Evolutionary conservation across 2,888 invertebrate genomes (phyloP).

Genomic region (Chloroclystis v-ata): DNA sequence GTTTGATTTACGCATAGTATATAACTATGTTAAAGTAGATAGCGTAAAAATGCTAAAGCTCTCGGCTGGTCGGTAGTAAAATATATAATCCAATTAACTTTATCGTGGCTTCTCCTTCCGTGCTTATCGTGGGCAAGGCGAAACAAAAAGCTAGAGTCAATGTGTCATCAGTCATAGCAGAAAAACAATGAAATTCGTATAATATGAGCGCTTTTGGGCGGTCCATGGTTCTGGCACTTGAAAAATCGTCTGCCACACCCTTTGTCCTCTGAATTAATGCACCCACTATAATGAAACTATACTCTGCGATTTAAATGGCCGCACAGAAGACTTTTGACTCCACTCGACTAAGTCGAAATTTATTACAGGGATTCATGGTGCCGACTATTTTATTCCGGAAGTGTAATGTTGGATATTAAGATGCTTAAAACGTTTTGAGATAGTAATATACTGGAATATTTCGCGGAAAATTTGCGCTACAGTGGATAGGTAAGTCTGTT

Average conservation of each 20-base stretch:
- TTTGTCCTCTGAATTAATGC: constrained; percentile 32
- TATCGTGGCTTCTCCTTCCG: too few species aligned
- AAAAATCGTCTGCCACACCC: constrained; percentile 31
- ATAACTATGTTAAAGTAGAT: too few species aligned
- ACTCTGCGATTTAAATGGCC: constrained; percentile 16
- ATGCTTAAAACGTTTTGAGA: too few species aligned
- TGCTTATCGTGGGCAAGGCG: too few species aligned
- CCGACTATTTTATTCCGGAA: constrained; percentile 8
- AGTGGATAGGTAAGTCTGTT: too few species aligned
- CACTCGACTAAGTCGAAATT: constrained; percentile 15
- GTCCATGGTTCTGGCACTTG: constrained; percentile 31
- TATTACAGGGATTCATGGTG: constrained; percentile 11
- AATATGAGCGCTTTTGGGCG: constrained; percentile 26
- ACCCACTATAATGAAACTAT: constrained; percentile 26
- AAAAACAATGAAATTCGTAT: constrained; percentile 21
- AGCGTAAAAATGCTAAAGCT: too few species aligned
- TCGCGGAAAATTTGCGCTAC: too few species aligned
- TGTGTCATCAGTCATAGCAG: constrained; percentile 18
- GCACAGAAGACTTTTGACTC: constrained; percentile 17
- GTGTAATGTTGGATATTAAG: constrained; percentile 8
- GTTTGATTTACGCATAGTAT: too few species aligned
- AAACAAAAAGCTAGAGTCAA: constrained; percentile 4
- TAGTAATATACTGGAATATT: too few species aligned
- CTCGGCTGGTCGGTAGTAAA: too few species aligned
- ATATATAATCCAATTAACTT: too few species aligned